Evolutionary conservation across 2,113 vertebrate genomes (phyloP), one percentile per base, ranked within the genome.

Genomic region (Ancistrus triradiatus): DNA sequence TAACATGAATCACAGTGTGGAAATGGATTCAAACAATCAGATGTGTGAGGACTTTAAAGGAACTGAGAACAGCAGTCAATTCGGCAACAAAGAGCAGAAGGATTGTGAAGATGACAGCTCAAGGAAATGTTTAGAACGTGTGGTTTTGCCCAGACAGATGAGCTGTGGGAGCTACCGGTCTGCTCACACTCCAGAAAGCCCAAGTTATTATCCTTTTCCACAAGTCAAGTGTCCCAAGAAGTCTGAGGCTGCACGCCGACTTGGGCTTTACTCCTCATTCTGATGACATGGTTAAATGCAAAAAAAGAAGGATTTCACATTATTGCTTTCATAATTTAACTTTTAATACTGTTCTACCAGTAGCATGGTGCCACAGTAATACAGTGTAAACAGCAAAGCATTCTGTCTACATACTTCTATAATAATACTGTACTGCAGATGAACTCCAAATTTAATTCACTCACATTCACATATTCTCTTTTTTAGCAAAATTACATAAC

Each of bases 181-280:
- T 1, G 52, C 65, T 8, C 37, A 6, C 24, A 50, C 73, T 40
- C 68, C 66, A 15, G 74, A 78, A 42, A 75, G 37, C 43, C 59
- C 62, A 77, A 51, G 50, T 47, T 59, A 82, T 50, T 88, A 91
- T 53, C 88, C 88, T 5, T 92, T 93, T 66, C 89, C 90, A 1
- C 86, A 74, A 46, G 86, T 77, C 65, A 91, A 87, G 67, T 68
- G 63, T 8, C 89, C 77, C 0, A 86, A 75, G 65, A 87, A 90
- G 67, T 91, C 91, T 1, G 88, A 91, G 75, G 81, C 88, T 0
- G 90, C 90, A 60, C 79, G 74, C 44, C 85, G 22, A 27, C 85
- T 93, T 43, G 91, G 89, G 0, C 76, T 90, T 2, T 89, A 89
- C 2, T 80, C 83, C 21, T 84, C 84, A 33, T 74, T 69, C 18